These are phyloP conservation scores for Ataeniobius toweri DNA, from an alignment of 2,797 vertebrate genomes.

Conservation along the genomic window DNA sequence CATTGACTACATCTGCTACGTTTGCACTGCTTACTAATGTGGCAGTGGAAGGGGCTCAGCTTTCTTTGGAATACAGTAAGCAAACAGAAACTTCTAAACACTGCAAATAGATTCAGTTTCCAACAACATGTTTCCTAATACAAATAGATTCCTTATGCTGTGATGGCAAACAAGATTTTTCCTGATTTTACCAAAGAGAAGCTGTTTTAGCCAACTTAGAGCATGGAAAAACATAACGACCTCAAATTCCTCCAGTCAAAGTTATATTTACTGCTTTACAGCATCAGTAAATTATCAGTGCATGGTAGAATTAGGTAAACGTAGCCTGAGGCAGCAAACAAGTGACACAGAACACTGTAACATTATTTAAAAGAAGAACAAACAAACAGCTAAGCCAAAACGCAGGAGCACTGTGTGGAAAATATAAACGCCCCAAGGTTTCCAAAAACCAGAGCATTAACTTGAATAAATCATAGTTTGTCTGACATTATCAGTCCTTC, in stretches of 20 bases:
- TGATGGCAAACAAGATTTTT: slow-evolving; percentile 70
- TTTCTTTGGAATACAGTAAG: slow-evolving; percentile 62
- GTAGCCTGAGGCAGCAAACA: not conserved
- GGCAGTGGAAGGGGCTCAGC: slow-evolving; percentile 50
- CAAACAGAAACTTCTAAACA: slow-evolving; percentile 71
- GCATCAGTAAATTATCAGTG: slow-evolving; percentile 40
- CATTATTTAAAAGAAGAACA: not conserved
- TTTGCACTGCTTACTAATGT: slow-evolving; percentile 21
- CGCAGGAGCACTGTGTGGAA: not conserved
- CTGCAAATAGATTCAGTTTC: slow-evolving; percentile 35
- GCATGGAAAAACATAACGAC: slow-evolving; percentile 62
- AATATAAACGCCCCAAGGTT: not conserved
- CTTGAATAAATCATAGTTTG: not conserved
- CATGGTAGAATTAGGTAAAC: not conserved
- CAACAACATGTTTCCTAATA: slow-evolving; percentile 48
- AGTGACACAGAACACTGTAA: not conserved
- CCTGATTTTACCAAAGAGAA: slow-evolving; percentile 59
- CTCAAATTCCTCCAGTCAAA: slow-evolving; percentile 58
- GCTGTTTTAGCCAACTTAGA: slow-evolving; percentile 57
- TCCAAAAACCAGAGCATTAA: not conserved
- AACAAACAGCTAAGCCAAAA: not conserved
- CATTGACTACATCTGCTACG: not conserved
- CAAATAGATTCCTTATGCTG: slow-evolving; percentile 71
- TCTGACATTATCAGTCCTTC: not conserved
- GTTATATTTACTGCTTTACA: slow-evolving; percentile 55